These are phyloP conservation scores for Pongo pygmaeus DNA, from an alignment of 2,113 vertebrate species.

Conservation along the genomic window DNA sequence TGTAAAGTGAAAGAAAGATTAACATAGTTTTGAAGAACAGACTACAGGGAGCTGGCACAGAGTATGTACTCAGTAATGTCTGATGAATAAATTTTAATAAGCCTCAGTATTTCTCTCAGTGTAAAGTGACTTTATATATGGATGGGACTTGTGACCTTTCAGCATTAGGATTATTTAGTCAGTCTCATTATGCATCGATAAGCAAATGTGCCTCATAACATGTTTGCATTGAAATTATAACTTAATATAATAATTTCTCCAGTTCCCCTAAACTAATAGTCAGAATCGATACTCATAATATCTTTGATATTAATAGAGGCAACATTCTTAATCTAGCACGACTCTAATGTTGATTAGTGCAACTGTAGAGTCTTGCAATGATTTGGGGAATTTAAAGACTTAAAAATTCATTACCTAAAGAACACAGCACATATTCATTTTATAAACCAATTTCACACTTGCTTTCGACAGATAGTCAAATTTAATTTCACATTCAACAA, in stretches of 20 bases:
- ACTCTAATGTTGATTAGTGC: not conserved
- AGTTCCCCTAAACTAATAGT: conserved; percentile 23
- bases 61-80: not conserved
- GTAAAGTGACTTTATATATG: conserved; percentile 13
- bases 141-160: not conserved
- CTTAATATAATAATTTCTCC: not conserved
- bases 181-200: not conserved
- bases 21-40: not conserved
- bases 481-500: conserved; percentile 55
- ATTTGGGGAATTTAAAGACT: not conserved
- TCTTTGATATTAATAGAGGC: not conserved
- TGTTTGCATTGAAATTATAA: conserved; percentile 27
- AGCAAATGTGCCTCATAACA: conserved; percentile 15
- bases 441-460: conserved; percentile 60
- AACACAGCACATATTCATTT: conserved; percentile 24
- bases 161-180: not conserved
- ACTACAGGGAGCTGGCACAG: not conserved
- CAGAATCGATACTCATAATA: not conserved
- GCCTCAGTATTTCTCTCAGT: not conserved
- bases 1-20: not conserved
- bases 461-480: conserved; percentile 31
- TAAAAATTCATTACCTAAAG: conserved; percentile 43
- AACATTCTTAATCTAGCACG: not conserved
- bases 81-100: not conserved
- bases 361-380: not conserved